Conservation (phyloP, 1,140 invertebrate genomes). For the Cotesia chilonis region DNA sequence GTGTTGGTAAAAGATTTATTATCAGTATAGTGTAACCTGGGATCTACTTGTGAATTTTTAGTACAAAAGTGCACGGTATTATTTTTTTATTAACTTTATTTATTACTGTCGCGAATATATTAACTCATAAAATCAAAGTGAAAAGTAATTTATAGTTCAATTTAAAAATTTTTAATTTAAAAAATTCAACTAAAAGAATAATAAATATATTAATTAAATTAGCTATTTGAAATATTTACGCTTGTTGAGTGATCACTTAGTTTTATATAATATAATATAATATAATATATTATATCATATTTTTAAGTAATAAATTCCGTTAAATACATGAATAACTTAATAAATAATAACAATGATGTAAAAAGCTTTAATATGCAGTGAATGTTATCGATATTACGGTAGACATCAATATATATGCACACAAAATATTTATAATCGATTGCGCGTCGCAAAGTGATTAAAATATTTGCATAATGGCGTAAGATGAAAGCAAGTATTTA, state of each 20-base stretch:
- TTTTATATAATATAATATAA: background rate
- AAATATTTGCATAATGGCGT: slow-evolving; percentile 12
- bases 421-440: background rate
- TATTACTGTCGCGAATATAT: too few species aligned
- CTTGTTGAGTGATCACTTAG: background rate
- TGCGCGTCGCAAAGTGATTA: slow-evolving; percentile 2
- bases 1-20: slow-evolving; percentile 11
- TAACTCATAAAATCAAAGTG: too few species aligned
- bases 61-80: slow-evolving; percentile 1
- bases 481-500: background rate
- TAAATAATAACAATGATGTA: too few species aligned
- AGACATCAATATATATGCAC: background rate
- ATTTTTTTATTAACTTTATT: slow-evolving; percentile 5
- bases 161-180: too few species aligned
- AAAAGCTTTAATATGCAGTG: too few species aligned
- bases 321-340: too few species aligned
- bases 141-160: background rate
- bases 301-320: background rate
- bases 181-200: background rate
- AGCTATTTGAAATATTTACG: slow-evolving; percentile 1
- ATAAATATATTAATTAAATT: background rate
- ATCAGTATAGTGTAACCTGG: background rate
- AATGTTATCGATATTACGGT: too few species aligned
- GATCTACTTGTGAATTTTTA: slow-evolving; percentile 10
- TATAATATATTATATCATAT: background rate